Evolutionary conservation across 35 echinoderm and acorn worm species (phyloP), one percentile per base, ranked within the genome.

Genomic region (Chiridota heheva): DNA sequence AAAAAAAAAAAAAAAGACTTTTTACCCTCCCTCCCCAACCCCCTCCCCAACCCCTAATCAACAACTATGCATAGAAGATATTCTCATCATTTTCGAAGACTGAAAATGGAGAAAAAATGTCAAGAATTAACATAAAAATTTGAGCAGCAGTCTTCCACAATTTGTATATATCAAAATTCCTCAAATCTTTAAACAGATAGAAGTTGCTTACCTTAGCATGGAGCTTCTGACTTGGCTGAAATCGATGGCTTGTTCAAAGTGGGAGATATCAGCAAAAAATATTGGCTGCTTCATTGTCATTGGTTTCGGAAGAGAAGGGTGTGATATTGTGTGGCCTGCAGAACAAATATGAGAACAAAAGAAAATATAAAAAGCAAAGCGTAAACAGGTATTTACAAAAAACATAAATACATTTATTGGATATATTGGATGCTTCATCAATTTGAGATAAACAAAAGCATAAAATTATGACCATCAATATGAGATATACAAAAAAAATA

Each of bases 291-390:
- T 85, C 36, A 91, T 89, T 58, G 84, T 76, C 24, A 69, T 83
- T 0, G 94, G 94, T 17, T 84, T 87, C 31, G 94, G 72, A 13
- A 97, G 60, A 15, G 88, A 88, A 12, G 89, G 88, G 76, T 97
- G 94, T 45, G 74, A 81, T 15, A 97, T 64, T 1, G 94, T 87
- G 36, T 88, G 84, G 48, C 94, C 94, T 97, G 76, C 4, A 63
- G 60, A 51, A 24, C 3, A 31, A 57, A 29, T 41, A 55, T 4
- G 37, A 66, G 49, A 45, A 33, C 44, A 0, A 5, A 28, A 61
- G 34, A 42, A 60, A 0, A 17, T 60, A 81, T 65, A 51, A 16
- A 4, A 46, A 69, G 61, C 20, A 7, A 20, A 78, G 34, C 24
- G 20, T 55, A 37, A n/a, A 40, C n/a, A 41, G 60, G 28, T 15